Evolutionary conservation across 2,113 vertebrate genomes (phyloP).

Genomic region (Naja naja): DNA sequence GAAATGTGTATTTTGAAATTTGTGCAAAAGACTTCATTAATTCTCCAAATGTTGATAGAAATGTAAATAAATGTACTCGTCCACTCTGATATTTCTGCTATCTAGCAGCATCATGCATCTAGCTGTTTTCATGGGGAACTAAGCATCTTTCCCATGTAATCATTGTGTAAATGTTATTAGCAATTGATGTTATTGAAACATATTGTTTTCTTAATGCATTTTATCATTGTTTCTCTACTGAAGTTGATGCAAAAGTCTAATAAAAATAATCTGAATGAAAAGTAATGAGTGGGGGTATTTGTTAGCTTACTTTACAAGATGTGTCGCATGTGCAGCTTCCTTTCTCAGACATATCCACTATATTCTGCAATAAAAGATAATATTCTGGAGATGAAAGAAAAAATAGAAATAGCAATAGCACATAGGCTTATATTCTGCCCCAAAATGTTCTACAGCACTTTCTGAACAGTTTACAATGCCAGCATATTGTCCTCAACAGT

Average conservation of each 20-base stretch:
- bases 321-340: accelerated
- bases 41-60: conserved; percentile 1
- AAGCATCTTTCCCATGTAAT: conserved; percentile 23
- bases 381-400: neutral
- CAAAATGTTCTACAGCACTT: neutral
- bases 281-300: neutral
- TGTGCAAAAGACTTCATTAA: conserved; percentile 22
- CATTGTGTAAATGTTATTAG: neutral
- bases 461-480: too few species aligned
- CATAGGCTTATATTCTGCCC: neutral
- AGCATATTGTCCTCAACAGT: neutral
- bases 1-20: conserved; percentile 19
- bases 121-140: conserved; percentile 4
- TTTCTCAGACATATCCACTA: neutral
- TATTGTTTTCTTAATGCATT: conserved; percentile 10
- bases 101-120: neutral
- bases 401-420: neutral
- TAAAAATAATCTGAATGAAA: conserved; percentile 54
- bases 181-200: conserved; percentile 27
- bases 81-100: conserved; percentile 32
- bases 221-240: conserved; percentile 29
- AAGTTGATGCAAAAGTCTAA: conserved; percentile 49
- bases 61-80: conserved; percentile 18
- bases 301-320: accelerated
- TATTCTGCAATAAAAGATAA: neutral